Conservation (phyloP, 2,888 invertebrate species). For the Dione vanillae region DNA sequence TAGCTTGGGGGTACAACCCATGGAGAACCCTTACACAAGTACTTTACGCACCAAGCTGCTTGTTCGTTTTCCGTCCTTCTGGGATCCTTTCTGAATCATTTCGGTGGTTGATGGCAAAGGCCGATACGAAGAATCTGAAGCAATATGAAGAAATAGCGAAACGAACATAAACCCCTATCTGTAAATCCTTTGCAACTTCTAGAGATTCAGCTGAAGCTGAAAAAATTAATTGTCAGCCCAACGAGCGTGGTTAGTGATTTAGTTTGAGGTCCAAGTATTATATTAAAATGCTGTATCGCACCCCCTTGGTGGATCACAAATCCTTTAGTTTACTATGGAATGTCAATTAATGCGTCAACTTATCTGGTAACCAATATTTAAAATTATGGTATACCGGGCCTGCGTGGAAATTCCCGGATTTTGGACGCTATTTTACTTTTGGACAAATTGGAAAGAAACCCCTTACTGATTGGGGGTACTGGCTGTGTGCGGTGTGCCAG, state of each 20-base stretch:
- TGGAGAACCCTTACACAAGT: constrained; percentile 89
- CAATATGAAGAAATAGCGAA: constrained; percentile 85
- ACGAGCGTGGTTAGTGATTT: constrained; percentile 68
- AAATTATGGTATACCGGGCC: constrained; percentile 87
- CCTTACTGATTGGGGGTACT: constrained; percentile 85
- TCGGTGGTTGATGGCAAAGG: constrained; percentile 90
- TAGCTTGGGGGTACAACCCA: constrained; percentile 88
- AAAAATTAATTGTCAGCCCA: constrained; percentile 58
- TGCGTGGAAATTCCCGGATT: constrained; percentile 90
- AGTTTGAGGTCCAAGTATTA: constrained; percentile 62
- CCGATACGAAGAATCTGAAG: constrained; percentile 86
- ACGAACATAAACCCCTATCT: constrained; percentile 84
- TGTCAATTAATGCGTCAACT: constrained; percentile 88
- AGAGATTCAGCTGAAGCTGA: constrained; percentile 67
- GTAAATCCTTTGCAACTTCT: constrained; percentile 75
- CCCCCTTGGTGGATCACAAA: constrained; percentile 89
- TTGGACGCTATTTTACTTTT: constrained; percentile 85
- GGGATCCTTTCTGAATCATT: constrained; percentile 90
- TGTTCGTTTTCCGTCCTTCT: constrained; percentile 87
- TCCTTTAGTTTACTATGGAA: constrained; percentile 88
- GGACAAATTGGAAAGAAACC: constrained; percentile 86
- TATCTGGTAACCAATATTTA: constrained; percentile 87
- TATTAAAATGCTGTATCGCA: constrained; percentile 66
- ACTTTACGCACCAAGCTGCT: constrained; percentile 88
- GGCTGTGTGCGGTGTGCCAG: constrained; percentile 86